Percentiles rank a stretch among this genome's conserved stretches.
phyloP scores from a whole-genome alignment of 2,888 invertebrate species.

The Lacanobia wlatinum region DNA sequence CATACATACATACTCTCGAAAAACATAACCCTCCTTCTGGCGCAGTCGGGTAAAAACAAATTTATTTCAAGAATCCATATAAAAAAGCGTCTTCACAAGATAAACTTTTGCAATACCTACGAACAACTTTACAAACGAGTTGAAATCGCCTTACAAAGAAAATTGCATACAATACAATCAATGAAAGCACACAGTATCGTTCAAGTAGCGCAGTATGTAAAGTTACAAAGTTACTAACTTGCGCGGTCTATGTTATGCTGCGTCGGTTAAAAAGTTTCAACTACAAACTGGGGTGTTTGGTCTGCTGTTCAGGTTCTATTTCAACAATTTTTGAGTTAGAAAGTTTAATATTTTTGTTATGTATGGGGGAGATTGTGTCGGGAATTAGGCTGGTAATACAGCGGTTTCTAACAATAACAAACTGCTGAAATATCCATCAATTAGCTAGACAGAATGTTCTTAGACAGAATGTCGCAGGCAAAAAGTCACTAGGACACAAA shows the following conservation, averaged over 20 bases:
- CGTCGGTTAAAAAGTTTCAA: slow-evolving; percentile 47
- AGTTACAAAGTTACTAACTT: slow-evolving; percentile 50
- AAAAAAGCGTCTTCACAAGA: background rate
- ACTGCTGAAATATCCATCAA: too few species aligned
- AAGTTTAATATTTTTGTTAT: slow-evolving; percentile 13
- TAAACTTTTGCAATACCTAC: slow-evolving; percentile 33
- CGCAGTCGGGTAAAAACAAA: too few species aligned
- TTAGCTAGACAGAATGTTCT: too few species aligned
- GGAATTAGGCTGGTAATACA: background rate
- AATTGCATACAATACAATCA: slow-evolving; percentile 38
- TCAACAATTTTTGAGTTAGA: slow-evolving; percentile 16
- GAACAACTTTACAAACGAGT: slow-evolving; percentile 17
- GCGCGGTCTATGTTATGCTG: background rate
- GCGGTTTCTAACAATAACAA: background rate
- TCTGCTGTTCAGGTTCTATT: slow-evolving; percentile 20
- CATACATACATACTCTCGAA: too few species aligned
- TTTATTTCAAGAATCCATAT: slow-evolving; percentile 1
- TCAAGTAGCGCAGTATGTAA: slow-evolving; percentile 39
- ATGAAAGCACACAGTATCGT: slow-evolving; percentile 27
- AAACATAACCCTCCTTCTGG: too few species aligned
- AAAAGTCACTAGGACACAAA: background rate
- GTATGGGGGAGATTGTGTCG: background rate
- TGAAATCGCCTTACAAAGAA: slow-evolving; percentile 16
- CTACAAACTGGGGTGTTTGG: slow-evolving; percentile 37
- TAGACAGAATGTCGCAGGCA: background rate